These are phyloP conservation scores for Hydra vulgaris DNA, from an alignment of 30 jellyfish, hydroid and myxozoan species.

Conservation along the genomic window DNA sequence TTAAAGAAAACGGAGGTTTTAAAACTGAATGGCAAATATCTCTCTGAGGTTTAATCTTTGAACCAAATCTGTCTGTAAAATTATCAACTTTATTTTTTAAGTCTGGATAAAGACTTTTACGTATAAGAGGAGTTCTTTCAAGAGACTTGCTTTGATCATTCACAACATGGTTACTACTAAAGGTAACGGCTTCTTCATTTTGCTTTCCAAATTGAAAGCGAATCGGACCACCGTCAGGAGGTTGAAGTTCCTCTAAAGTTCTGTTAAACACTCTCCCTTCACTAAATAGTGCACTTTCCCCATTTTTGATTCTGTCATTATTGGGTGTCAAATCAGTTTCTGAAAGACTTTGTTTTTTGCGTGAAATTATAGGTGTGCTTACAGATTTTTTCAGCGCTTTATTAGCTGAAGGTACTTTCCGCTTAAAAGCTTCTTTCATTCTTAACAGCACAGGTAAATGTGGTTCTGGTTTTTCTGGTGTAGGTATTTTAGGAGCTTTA, in stretches of 20 bases:
- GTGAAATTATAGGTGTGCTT: slow-evolving; percentile 19
- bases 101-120: slow-evolving; percentile 20
- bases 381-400: slow-evolving; percentile 27
- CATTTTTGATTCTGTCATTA: background rate
- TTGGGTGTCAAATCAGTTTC: background rate
- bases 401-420: background rate
- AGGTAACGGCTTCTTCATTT: slow-evolving; percentile 4
- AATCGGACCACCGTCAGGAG: slow-evolving; percentile 19
- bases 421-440: slow-evolving; percentile 4
- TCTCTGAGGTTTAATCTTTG: background rate
- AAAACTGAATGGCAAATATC: background rate
- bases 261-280: background rate
- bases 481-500: slow-evolving; percentile 10
- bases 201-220: slow-evolving; percentile 12
- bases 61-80: background rate
- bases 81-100: slow-evolving; percentile 1
- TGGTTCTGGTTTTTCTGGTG: slow-evolving; percentile 16
- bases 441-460: background rate
- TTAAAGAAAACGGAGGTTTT: background rate
- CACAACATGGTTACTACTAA: slow-evolving; percentile 4
- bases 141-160: background rate
- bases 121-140: slow-evolving; percentile 22
- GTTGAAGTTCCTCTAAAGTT: slow-evolving; percentile 1
- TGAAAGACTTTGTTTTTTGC: background rate
- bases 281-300: slow-evolving; percentile 8